Base-by-base conservation (phyloP, 1,140 invertebrate species). In the Harpegnathos saltator region DNA sequence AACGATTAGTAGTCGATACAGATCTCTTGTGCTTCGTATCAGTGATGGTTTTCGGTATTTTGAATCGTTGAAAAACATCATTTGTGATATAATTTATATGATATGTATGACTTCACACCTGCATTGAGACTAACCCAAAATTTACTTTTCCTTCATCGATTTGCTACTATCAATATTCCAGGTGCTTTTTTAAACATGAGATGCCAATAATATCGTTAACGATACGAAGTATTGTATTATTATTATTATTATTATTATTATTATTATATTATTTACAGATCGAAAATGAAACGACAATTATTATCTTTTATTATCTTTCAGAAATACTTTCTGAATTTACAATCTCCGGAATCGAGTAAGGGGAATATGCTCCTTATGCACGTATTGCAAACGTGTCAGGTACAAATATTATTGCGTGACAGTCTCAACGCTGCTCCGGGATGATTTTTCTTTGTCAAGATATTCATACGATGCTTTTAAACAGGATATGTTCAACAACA, bases 401-500 rank as follows among this genome's bases (percentile, higher is more conserved):
- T 87, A 71, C 1, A 3, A 22, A 33, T 52, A 26, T 48, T 0
- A 1, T 29, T 11, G 12, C 5, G n/a, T 24, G 1, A 19, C 69
- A 52, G 50, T 72, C 12, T 69, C 54, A 58, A 58, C 48, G 66
- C 19, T 54, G 63, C 59, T 44, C 33, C 48, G 1, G 12, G 58
- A n/a, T 63, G 50, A 78, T 15, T 38, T 29, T 24, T 83, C 44
- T 71, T 44, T 44, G 9, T 11, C n/a, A 58, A 29, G 56, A 80
- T 52, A 0, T 24, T 15, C 0, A 4, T 33, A 14, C 7, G 9
- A 24, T 24, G 5, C n/a, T 12, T 29, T 85, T 15, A 74, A 69
- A 58, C 24, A 92, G 86, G 52, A 89, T 14, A 62, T 87, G 3
- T 86, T 74, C 14, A 48, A 75, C 1, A 68, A 54, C 19, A 54